Evolutionary conservation across 2,113 vertebrate species (phyloP).

Genomic region (Calonectris borealis): DNA sequence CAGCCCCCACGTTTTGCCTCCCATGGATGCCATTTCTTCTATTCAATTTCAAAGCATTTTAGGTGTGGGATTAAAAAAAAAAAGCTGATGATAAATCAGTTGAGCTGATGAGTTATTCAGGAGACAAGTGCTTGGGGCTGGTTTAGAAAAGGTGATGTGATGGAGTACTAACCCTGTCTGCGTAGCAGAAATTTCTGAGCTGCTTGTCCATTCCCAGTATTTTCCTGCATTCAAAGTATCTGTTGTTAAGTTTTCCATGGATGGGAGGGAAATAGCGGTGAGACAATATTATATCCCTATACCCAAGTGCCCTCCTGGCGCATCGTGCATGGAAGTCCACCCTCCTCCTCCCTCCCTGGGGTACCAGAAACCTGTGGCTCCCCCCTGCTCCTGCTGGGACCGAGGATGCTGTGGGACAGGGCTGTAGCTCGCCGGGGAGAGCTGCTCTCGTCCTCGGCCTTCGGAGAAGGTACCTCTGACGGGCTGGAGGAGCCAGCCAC

Average conservation of each 20-base stretch:
- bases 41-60: neutral
- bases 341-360: neutral
- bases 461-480: neutral
- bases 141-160: neutral
- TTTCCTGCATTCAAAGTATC: neutral
- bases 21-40: neutral
- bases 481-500: neutral
- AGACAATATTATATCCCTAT: neutral
- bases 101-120: neutral
- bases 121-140: neutral
- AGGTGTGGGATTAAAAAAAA: neutral
- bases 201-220: neutral
- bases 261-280: neutral
- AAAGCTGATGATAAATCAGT: neutral
- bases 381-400: neutral
- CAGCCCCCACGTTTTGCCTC: neutral
- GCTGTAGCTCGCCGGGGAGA: accelerated
- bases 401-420: neutral
- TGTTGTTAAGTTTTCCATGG: accelerated
- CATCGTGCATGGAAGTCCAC: neutral
- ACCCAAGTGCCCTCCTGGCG: neutral
- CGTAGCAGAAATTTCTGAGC: neutral
- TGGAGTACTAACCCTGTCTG: neutral
- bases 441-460: neutral
- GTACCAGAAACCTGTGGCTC: neutral